phyloP scores from a whole-genome alignment of 2,888 invertebrate species.

The Miltochrista miniata region DNA sequence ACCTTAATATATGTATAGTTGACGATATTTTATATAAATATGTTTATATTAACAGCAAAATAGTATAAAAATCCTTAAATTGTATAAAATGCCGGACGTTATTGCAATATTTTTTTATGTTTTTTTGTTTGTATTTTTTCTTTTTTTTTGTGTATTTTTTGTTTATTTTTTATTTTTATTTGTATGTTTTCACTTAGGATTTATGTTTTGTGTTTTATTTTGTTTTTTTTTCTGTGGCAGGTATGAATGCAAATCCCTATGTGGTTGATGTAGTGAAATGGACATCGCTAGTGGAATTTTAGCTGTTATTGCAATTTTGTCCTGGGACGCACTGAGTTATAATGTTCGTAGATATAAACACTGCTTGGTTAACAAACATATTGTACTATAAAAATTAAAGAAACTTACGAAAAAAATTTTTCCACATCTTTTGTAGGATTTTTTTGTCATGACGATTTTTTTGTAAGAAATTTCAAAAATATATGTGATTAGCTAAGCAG shows the following conservation, averaged over 20 bases:
- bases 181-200: no score
- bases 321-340: conserved; percentile 31
- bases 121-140: conserved; percentile 15
- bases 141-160: conserved; percentile 22
- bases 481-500: conserved; percentile 35
- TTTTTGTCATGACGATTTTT: not conserved
- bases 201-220: conserved; percentile 33
- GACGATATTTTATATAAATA: conserved; percentile 22
- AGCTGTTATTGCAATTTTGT: conserved; percentile 67
- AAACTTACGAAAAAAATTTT: not conserved
- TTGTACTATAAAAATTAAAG: not conserved
- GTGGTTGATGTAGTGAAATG: conserved; percentile 66
- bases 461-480: not conserved
- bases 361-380: conserved; percentile 33
- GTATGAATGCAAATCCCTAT: conserved; percentile 80
- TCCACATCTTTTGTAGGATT: no score
- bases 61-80: conserved; percentile 16
- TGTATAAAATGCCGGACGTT: conserved; percentile 35
- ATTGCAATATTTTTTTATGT: conserved; percentile 44
- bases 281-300: conserved; percentile 51
- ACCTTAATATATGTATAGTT: conserved; percentile 41
- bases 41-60: conserved; percentile 34
- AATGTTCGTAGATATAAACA: conserved; percentile 31
- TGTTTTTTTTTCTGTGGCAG: conserved; percentile 60
- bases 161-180: not conserved